Evolutionary conservation across 2,113 vertebrate species (phyloP).

Genomic region (Mystacornis crossleyi): DNA sequence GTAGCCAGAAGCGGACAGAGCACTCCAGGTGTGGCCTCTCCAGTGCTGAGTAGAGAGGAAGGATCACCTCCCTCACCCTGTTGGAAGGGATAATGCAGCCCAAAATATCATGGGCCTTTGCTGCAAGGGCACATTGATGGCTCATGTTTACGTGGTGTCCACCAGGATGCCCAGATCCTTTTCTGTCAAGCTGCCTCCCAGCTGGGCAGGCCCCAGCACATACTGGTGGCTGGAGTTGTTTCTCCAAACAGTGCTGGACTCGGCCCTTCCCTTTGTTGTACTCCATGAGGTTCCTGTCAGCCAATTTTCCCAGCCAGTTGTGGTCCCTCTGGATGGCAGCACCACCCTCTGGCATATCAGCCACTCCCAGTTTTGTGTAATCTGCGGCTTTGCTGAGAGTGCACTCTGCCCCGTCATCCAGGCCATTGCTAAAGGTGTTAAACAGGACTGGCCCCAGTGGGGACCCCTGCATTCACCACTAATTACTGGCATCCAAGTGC

Average conservation of each 20-base stretch:
- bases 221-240: not conserved
- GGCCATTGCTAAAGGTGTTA: not conserved
- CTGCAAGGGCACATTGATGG: fast-evolving
- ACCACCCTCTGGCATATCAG: not conserved
- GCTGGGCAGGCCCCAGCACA: not conserved
- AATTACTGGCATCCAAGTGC: not conserved
- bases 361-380: not conserved
- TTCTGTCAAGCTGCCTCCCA: not conserved
- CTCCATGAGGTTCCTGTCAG: not conserved
- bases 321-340: not conserved
- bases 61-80: not conserved
- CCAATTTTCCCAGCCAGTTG: not conserved
- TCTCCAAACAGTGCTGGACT: not conserved
- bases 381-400: not conserved
- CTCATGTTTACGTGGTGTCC: not conserved
- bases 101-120: not conserved
- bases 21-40: not conserved
- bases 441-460: not conserved
- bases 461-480: not conserved
- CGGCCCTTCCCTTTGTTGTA: not conserved
- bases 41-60: not conserved
- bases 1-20: not conserved
- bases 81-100: not conserved
- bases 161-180: not conserved
- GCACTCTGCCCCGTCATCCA: not conserved